Evolutionary conservation across 2,888 invertebrate genomes (phyloP).

Genomic region (Nemoura dubitans): DNA sequence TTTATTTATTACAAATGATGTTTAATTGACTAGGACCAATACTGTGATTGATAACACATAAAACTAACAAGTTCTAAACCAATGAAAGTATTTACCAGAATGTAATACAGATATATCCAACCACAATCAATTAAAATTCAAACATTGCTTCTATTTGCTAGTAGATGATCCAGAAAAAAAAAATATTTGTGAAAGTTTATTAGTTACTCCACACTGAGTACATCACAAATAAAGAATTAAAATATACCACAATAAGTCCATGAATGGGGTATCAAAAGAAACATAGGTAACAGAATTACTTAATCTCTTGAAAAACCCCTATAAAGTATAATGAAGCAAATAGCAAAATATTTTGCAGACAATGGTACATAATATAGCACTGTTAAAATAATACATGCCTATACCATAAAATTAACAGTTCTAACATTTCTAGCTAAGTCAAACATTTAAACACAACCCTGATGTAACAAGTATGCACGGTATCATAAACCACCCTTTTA

Average conservation of each 20-base stretch:
- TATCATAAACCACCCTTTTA: background rate
- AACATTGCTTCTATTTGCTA: too few relatives aligned
- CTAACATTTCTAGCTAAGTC: constrained; percentile 1
- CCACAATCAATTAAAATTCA: background rate
- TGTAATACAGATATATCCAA: background rate
- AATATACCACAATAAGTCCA: too few relatives aligned
- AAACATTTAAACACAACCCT: background rate
- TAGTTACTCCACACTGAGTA: too few relatives aligned
- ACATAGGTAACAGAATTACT: too few relatives aligned
- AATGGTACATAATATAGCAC: background rate
- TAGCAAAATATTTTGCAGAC: background rate
- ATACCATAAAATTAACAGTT: background rate
- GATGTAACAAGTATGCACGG: background rate
- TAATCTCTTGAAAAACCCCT: too few relatives aligned
- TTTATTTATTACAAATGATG: constrained; percentile 13
- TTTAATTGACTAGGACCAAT: constrained; percentile 40
- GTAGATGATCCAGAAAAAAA: background rate
- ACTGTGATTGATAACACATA: constrained; percentile 31
- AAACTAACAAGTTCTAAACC: background rate
- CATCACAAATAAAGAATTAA: too few relatives aligned
- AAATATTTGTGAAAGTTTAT: too few relatives aligned
- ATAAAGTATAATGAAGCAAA: background rate
- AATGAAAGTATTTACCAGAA: background rate
- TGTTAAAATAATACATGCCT: background rate
- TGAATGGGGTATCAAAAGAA: too few relatives aligned